A percentile compares a stretch with the other conserved stretches of the same genome.
Evolutionary conservation across 2,888 invertebrate species (phyloP).

Genomic region (Pristionchus maxplancki): DNA sequence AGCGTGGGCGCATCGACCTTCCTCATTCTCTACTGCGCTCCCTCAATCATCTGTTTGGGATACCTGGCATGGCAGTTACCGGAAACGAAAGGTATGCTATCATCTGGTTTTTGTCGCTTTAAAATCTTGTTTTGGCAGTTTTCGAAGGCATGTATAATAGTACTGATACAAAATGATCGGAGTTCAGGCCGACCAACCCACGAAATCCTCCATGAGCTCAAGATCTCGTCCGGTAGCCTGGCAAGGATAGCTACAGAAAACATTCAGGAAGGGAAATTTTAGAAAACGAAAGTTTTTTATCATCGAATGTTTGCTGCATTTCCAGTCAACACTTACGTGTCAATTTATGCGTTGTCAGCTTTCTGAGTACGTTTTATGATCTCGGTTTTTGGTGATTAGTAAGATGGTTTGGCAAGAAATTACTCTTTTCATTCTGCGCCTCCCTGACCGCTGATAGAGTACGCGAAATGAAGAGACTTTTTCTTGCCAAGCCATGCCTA

Average conservation of each 20-base stretch:
- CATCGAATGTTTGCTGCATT: background rate
- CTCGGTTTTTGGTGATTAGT: too few species aligned
- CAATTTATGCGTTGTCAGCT: background rate
- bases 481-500: too few species aligned
- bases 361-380: background rate
- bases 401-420: too few species aligned
- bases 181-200: background rate
- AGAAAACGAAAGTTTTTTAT: background rate
- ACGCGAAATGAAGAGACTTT: too few species aligned
- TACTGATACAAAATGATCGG: background rate
- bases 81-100: background rate
- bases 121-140: background rate
- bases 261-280: background rate
- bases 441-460: too few species aligned
- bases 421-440: too few species aligned
- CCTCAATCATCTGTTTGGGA: background rate
- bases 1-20: slow-evolving; percentile 9
- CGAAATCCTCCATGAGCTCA: background rate
- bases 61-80: slow-evolving; percentile 22
- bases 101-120: too few species aligned
- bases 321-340: background rate
- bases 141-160: background rate
- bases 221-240: background rate
- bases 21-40: background rate
- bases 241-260: background rate